Evolutionary conservation across 2,113 vertebrate species (phyloP), one percentile per base, ranked within the genome.

Genomic region (Clarias gariepinus): DNA sequence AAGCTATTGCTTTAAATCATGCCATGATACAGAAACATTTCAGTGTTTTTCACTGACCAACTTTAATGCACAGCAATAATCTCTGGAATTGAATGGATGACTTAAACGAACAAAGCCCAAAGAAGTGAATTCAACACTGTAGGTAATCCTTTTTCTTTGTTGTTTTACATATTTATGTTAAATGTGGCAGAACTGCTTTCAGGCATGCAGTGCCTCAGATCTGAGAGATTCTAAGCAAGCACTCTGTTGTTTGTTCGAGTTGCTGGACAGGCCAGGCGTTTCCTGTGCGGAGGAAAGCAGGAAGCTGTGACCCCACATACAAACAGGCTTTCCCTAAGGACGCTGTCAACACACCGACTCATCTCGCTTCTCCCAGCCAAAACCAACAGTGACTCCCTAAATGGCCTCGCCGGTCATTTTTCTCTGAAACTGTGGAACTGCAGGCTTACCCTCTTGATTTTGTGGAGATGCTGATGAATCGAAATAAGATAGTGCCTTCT

Each of bases 401-500:
- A 87, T 68, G 66, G 15, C 33, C 87, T 53, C 5, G 47, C 15
- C 12, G 7, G 73, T 41, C 55, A 33, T 28, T 86, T 16, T 83
- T 36, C 36, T 52, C 60, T 57, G n/a, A 12, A 73, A 74, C 64
- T 30, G 23, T 83, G 15, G 33, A 28, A 79, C n/a, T 16, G 21
- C 74, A 68, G 41, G 85, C 36, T 73, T 74, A 57, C 52, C n/a
- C 3, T 25, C 13, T 79, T 57, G 55, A 5, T 87, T 82, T 64
- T 64, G 13, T 21, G 36, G n/a, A 61, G 61, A 80, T 25, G 74
- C 30, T 41, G 69, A 63, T 69, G 79, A 82, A 41, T 82, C 66
- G 36, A 87, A 87, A 90, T 90, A 85, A 88, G 87, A 87, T 76
- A 88, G 89, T 88, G 89, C 87, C 85, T 90, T 90, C 84, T 87